Base-by-base conservation (phyloP, 2,113 vertebrate species). In the Canis aureus region DNA sequence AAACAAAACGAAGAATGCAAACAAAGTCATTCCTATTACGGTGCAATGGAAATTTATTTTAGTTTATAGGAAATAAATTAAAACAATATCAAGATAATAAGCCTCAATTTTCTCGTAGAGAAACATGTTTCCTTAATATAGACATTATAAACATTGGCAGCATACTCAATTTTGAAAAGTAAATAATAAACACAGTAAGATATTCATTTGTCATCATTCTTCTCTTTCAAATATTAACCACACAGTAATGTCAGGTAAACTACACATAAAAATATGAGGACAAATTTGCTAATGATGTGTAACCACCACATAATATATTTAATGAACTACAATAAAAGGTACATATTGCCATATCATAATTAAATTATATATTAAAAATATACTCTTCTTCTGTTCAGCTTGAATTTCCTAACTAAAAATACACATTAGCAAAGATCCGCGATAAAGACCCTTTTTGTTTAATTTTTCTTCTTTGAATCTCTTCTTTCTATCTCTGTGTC, bases 31-130 rank as follows among this genome's bases (percentile, higher is more conserved):
- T 85, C 49, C 12, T 29, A 87, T 95, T 32, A 35, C 8, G 8
- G 51, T 82, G 17, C 51, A 79, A 51, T 84, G 16, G 59, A 98
- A 93, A 89, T 74, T 86, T 23, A 67, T 97, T 90, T 91, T 78
- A 81, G 60, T 80, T 93, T 67, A 78, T 51, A 81, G 20, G 62
- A 91, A 93, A 93, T 80, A 57, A 90, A 83, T 80, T 57, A 87
- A 94, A 91, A 76, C 15, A 81, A 73, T 51, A 89, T 59, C 32
- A 79, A 66, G 94, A 59, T 69, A 95, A 35, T 71, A 59, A 22
- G 57, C 3, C 23, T 89, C 35, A 57, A 60, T 29, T 69, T 67
- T 51, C 84, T 85, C 66, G 59, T 64, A 78, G 17, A 92, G 38
- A 91, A 88, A 57, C 6, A 53, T 35, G 11, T 57, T 80, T 93